phyloP scores from a whole-genome alignment of 2,113 vertebrate genomes.

The Antennarius striatus region DNA sequence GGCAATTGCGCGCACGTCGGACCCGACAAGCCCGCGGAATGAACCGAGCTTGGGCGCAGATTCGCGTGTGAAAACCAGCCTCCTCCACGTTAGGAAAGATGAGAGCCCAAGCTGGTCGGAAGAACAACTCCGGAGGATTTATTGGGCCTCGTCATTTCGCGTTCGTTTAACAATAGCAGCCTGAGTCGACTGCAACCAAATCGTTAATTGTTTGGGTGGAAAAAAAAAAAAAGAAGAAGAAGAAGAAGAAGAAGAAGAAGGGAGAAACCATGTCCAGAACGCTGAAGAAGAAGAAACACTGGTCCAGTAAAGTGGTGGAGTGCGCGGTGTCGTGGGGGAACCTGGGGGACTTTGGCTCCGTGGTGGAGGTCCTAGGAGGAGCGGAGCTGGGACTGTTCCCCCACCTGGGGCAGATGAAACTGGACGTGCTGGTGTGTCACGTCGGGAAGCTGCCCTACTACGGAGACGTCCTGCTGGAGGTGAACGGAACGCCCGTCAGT shows the following conservation, averaged over 20 bases:
- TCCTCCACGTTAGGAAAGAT: conserved; percentile 48
- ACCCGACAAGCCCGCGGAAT: conserved; percentile 33
- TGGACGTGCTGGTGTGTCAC: conserved; percentile 86
- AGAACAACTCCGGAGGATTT: conserved; percentile 54
- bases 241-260: not conserved
- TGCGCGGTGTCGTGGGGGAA: conserved; percentile 88
- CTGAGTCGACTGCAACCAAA: conserved; percentile 9
- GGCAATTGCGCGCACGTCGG: conserved; percentile 38
- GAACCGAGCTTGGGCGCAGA: conserved; percentile 33
- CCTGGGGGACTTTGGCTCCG: conserved; percentile 81
- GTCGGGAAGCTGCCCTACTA: conserved; percentile 87
- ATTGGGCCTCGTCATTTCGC: conserved; percentile 46
- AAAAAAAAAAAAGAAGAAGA: conserved; percentile 74
- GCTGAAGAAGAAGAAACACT: conserved; percentile 95
- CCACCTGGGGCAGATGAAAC: conserved; percentile 85
- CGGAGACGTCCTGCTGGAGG: conserved; percentile 93
- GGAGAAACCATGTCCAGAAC: conserved; percentile 88
- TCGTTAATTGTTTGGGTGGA: not conserved
- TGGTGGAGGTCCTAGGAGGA: conserved; percentile 89
- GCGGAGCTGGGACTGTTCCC: conserved; percentile 94
- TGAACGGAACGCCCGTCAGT: conserved; percentile 95
- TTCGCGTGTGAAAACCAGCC: conserved; percentile 22
- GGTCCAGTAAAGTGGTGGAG: conserved; percentile 94
- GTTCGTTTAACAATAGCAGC: conserved; percentile 35
- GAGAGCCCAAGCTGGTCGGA: conserved; percentile 45